Evolutionary conservation across 2,113 vertebrate species (phyloP), one percentile per base, ranked within the genome.

Genomic region (Blennius ocellaris): DNA sequence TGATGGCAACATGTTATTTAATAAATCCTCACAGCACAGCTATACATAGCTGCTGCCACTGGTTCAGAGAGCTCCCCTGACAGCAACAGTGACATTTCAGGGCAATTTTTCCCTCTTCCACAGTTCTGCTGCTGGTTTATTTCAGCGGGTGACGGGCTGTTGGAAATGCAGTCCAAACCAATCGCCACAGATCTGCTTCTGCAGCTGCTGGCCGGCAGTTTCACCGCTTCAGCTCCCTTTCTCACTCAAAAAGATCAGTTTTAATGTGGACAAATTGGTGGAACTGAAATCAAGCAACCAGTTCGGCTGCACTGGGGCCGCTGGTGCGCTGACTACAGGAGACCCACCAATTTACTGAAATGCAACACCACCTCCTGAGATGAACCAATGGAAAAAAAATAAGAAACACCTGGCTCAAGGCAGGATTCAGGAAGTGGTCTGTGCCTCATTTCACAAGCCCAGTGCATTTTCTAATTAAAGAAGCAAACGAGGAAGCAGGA

Each of bases 101-200:
- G 62, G 65, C 62, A 78, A 79, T 81, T 80, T 30, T 73, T 71
- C 74, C 39, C 68, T 69, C 68, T 53, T 38, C 52, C 63, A 79
- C 56, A 1, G 55, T 55, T 39, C 45, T 11, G 66, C 58, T 81
- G 62, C 71, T 76, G 82, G 73, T 78, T 81, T 76, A 84, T 86
- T 85, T 91, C 70, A 87, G 69, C 15, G 3, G 49, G 54, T 80
- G 79, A 83, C 49, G 51, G 59, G 57, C 61, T 76, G 62, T 73
- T 86, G 69, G 74, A 87, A 78, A 80, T 77, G 66, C 47, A 69
- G 73, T 75, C 61, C 69, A 88, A 83, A 82, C 76, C 80, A 78
- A 83, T 88, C 73, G 83, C 66, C 52, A 17, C 12, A 71, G 57
- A 45, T 85, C 76, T 60, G 21, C 66, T 76, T 72, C 66, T 41